Base-by-base conservation (phyloP, 2,113 vertebrate genomes). In the Maccullochella peelii region DNA sequence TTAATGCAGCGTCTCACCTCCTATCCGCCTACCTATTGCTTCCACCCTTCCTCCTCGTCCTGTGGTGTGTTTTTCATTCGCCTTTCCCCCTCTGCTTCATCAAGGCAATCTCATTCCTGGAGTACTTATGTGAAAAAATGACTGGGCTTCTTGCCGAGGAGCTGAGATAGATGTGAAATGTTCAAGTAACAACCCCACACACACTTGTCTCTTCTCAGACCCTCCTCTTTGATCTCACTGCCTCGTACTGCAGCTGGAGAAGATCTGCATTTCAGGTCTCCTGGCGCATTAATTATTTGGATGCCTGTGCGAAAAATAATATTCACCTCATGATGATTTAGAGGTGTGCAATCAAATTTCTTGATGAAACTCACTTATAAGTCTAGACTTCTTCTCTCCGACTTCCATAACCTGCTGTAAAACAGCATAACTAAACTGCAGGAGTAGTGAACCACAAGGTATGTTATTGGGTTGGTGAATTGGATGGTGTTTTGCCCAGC, bases 181-280 rank as follows among this genome's bases (percentile, higher is more conserved):
- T 86, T 90, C 55, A 58, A 57, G 77, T 38, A 77, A 78, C 61
- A 30, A 87, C 80, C 72, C 76, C 68, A 20, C 68, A 20, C 68
- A 38, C 78, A 0, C 49, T 74, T 73, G 0, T 15, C 68, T 82
- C 78, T 33, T 72, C 70, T 44, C 73, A 73, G 55, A 67, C 58
- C 40, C 49, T 65, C 55, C 15, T 21, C 77, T 92, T 92, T 90
- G 76, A 92, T 86, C 75, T 78, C 21, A 9, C 57, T 74, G n/a
- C 30, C 20, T 72, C 40, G 20, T 23, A 2, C 25, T 67, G 33
- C 58, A 76, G 71, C 79, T 62, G 62, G 61, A 72, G 82, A 77
- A 66, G 74, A 82, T 88, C 70, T 73, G 70, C 33, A 52, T 77
- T 65, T 81, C 73, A 55, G 11, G 8, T 62, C 59, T 42, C 42